Evolutionary conservation across 2,113 vertebrate species (phyloP).

Genomic region (Xenopus laevis): DNA sequence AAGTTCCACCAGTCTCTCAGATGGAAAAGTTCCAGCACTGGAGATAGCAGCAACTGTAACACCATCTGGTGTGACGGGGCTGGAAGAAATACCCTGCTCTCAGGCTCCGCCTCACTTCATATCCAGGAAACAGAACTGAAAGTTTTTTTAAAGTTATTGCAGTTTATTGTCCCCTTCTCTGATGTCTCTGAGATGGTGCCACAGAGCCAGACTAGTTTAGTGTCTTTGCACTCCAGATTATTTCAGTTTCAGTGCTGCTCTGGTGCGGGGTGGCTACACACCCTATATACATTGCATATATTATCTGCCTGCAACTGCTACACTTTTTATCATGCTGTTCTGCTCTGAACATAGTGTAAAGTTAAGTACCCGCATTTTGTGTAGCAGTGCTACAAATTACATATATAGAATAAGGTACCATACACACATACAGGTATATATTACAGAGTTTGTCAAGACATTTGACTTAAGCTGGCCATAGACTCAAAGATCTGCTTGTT

Average conservation of each 20-base stretch:
- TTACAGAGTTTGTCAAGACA: no score
- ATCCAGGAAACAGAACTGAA: conserved; percentile 32
- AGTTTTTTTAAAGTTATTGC: conserved; percentile 10
- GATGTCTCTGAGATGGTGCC: conserved; percentile 6
- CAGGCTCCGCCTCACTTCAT: conserved; percentile 37
- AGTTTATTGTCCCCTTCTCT: conserved; percentile 16
- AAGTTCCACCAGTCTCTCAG: conserved; percentile 17
- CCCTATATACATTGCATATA: background rate
- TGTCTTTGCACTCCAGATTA: background rate
- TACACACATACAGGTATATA: no score
- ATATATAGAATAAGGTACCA: no score
- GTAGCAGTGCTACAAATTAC: no score
- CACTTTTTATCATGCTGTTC: no score
- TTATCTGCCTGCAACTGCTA: background rate
- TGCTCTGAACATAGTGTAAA: no score
- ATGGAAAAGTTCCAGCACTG: conserved; percentile 14
- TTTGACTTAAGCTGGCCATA: no score
- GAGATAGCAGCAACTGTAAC: conserved; percentile 27
- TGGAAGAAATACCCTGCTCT: conserved; percentile 17
- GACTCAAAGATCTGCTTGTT: no score
- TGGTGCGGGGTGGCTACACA: background rate
- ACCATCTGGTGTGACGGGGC: conserved; percentile 26
- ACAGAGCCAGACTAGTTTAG: background rate
- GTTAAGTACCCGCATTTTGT: no score
- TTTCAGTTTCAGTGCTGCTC: background rate